A percentile compares a stretch with the other conserved stretches of the same genome.
Evolutionary conservation across 1,140 invertebrate species (phyloP).

Genomic region (Eumaeus atala): DNA sequence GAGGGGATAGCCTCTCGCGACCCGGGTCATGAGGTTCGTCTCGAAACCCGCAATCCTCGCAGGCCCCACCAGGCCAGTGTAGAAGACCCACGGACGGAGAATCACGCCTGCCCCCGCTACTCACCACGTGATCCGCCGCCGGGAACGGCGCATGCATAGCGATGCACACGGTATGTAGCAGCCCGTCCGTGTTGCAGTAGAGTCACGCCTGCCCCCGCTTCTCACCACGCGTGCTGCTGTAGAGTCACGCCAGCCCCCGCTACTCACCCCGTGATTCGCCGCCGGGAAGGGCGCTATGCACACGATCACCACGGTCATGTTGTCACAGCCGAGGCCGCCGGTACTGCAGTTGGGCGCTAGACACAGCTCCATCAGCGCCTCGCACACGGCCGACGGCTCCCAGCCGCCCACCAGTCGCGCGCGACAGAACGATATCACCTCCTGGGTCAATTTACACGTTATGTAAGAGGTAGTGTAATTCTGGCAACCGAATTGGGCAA

Average conservation of each 20-base stretch:
- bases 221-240: too few species aligned
- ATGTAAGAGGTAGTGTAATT: too few species aligned
- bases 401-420: constrained; percentile 84
- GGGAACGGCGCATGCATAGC: constrained; percentile 84
- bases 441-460: constrained; percentile 62
- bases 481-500: too few species aligned
- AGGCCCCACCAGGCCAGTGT: too few species aligned
- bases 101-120: constrained; percentile 11
- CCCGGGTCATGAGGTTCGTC: too few species aligned
- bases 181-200: constrained; percentile 96
- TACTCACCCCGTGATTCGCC: constrained; percentile 34
- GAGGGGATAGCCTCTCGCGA: too few species aligned
- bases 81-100: too few species aligned
- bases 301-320: constrained; percentile 96
- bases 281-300: constrained; percentile 80
- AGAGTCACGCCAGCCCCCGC: too few species aligned
- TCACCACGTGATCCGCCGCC: constrained; percentile 33
- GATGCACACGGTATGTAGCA: constrained; percentile 97
- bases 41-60: too few species aligned
- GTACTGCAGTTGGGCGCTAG: constrained; percentile 96
- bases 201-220: too few species aligned
- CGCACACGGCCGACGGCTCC: constrained; percentile 96
- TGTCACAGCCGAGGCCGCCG: constrained; percentile 97
- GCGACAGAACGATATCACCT: constrained; percentile 94
- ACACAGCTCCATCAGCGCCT: constrained; percentile 94